Evolutionary conservation across 2,888 invertebrate species (phyloP), one percentile per base, ranked within the genome.

Genomic region (Yponomeuta cagnagella): DNA sequence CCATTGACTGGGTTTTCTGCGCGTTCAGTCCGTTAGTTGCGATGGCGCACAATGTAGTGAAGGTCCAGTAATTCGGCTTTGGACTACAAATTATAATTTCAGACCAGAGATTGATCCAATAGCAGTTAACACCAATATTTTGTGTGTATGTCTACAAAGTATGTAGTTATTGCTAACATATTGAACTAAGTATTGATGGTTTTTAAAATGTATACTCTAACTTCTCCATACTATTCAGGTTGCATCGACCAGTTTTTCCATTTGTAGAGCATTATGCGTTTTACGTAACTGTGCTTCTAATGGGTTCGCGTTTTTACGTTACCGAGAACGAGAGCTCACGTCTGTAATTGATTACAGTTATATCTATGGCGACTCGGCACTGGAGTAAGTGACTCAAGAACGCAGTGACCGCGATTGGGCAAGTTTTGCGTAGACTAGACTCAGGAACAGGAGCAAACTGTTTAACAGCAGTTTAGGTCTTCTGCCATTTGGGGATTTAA

Each of bases 251-350:
- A 70, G 72, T 72, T 86, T 88, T 87, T 83, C 73, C 81, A 79
- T 81, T 78, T 79, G 79, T 80, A 77, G 80, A 79, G 81, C 80
- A 84, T 81, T 85, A 82, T 84, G 77, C 82, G 84, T 86, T 88
- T 90, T 88, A 86, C 85, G 86, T 90, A 90, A 90, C 90, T 90
- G 90, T 90, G 84, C 76, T 83, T 90, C 83, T 90, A 90, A 90
- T 90, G 83, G 88, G 73, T 81, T 74, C 83, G 68, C 79, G 86
- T 89, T 90, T 90, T 90, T 90, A 84, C 74, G 64, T 77, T 74
- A 73, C 68, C 82, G 87, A 87, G 84, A 78, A 82, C 81, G 86
- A 83, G 79, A 82, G 82, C 79, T 43, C 37, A 48, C 52, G n/a
- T 83, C 85, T 88, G 88, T 90, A 89, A 90, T 86, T 86, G 86